Conservation (phyloP, 2,888 invertebrate species). For the Chelonus formosanus region DNA sequence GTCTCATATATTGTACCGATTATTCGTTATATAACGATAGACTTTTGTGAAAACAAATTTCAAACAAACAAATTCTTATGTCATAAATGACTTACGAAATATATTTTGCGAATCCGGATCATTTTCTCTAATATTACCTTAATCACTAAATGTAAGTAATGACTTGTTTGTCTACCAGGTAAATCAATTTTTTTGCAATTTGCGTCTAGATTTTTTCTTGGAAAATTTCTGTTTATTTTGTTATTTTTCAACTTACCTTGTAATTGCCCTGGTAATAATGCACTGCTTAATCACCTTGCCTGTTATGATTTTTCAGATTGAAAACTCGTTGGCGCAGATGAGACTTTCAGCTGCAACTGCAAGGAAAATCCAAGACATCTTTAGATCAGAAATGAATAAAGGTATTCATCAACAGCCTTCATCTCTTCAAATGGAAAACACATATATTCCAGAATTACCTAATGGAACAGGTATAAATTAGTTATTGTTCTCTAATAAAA, state of each 20-base stretch:
- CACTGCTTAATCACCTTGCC: neutral
- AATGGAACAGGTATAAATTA: conserved; percentile 71
- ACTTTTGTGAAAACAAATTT: too few species aligned
- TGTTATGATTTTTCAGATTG: conserved; percentile 47
- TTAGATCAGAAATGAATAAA: conserved; percentile 71
- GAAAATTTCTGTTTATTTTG: neutral
- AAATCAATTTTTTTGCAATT: too few species aligned
- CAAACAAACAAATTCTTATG: too few species aligned
- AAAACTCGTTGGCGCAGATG: conserved; percentile 54
- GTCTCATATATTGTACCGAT: too few species aligned
- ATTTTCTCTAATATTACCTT: too few species aligned
- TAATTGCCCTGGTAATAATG: conserved; percentile 6
- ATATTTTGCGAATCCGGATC: too few species aligned
- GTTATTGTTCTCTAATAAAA: neutral
- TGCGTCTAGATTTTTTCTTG: too few species aligned
- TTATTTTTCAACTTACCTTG: neutral
- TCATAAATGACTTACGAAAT: too few species aligned
- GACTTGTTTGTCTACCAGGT: too few species aligned
- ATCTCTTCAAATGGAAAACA: conserved; percentile 80
- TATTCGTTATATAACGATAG: too few species aligned
- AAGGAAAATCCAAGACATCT: conserved; percentile 69
- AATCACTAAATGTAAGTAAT: too few species aligned
- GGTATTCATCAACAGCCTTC: conserved; percentile 73
- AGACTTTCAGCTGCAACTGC: conserved; percentile 65
- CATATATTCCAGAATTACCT: conserved; percentile 77